Evolutionary conservation across 2,797 vertebrate genomes (phyloP).

Genomic region (Stomatorhinus walkeri): DNA sequence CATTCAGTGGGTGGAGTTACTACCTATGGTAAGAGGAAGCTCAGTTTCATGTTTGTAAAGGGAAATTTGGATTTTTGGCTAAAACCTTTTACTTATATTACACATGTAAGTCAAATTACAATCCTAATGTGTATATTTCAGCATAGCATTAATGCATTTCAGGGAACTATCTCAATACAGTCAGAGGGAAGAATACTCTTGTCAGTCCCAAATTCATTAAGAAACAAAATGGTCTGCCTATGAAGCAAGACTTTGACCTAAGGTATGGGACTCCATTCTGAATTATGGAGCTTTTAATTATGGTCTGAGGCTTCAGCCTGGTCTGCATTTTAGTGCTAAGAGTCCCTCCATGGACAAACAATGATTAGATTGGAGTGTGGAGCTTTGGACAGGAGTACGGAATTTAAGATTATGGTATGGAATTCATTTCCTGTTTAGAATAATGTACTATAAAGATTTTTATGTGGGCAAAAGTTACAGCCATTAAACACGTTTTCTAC

Average conservation of each 20-base stretch:
- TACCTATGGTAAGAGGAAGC: not conserved
- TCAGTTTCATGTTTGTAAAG: not conserved
- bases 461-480: not conserved
- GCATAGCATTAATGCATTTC: not conserved
- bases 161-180: not conserved
- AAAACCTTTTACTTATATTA: not conserved
- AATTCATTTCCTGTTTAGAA: not conserved
- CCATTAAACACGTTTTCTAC: not conserved
- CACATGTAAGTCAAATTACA: not conserved
- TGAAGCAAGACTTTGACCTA: not conserved
- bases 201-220: not conserved
- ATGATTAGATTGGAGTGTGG: not conserved
- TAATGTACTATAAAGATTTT: not conserved
- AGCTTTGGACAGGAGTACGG: not conserved
- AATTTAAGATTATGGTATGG: too few relatives aligned
- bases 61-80: not conserved
- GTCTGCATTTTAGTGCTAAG: not conserved
- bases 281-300: not conserved
- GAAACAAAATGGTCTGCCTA: not conserved
- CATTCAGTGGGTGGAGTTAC: not conserved
- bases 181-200: not conserved
- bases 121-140: not conserved
- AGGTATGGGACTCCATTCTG: not conserved
- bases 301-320: not conserved
- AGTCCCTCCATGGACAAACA: not conserved